These are phyloP conservation scores for Syrista parreyssii DNA, from an alignment of 2,888 invertebrate genomes.

Conservation along the genomic window DNA sequence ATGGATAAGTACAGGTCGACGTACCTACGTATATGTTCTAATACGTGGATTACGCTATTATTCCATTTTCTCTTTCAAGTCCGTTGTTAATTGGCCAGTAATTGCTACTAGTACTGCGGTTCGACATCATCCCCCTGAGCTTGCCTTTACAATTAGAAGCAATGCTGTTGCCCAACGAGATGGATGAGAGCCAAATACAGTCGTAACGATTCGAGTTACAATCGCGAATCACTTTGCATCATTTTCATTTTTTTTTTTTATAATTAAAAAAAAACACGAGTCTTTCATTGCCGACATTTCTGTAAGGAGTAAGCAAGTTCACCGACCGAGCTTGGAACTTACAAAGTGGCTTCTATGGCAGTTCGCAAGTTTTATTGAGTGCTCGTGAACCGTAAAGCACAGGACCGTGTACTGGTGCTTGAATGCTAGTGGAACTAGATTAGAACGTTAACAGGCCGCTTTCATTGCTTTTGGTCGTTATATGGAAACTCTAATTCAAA, in stretches of 20 bases:
- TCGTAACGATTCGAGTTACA: neutral
- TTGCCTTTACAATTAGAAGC: neutral
- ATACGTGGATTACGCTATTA: neutral
- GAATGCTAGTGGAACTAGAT: slow-evolving; percentile 41
- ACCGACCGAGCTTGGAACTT: slow-evolving; percentile 26
- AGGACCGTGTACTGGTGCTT: slow-evolving; percentile 35
- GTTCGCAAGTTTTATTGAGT: slow-evolving; percentile 33
- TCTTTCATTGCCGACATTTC: neutral
- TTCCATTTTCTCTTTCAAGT: neutral
- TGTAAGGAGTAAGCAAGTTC: slow-evolving; percentile 11
- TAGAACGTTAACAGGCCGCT: slow-evolving; percentile 40
- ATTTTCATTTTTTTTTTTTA: neutral
- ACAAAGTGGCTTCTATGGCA: slow-evolving; percentile 42
- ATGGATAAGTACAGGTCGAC: neutral
- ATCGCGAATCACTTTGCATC: neutral
- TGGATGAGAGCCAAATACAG: slow-evolving; percentile 6
- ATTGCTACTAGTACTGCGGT: neutral
- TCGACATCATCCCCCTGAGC: neutral
- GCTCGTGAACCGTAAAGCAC: slow-evolving; percentile 28
- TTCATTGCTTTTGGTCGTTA: slow-evolving; percentile 25
- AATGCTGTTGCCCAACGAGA: neutral
- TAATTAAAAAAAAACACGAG: neutral
- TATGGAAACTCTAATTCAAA: neutral
- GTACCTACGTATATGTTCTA: too few relatives aligned
- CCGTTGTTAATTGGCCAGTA: neutral